phyloP scores from a whole-genome alignment of 2,797 vertebrate species.

The Cygnus olor region DNA sequence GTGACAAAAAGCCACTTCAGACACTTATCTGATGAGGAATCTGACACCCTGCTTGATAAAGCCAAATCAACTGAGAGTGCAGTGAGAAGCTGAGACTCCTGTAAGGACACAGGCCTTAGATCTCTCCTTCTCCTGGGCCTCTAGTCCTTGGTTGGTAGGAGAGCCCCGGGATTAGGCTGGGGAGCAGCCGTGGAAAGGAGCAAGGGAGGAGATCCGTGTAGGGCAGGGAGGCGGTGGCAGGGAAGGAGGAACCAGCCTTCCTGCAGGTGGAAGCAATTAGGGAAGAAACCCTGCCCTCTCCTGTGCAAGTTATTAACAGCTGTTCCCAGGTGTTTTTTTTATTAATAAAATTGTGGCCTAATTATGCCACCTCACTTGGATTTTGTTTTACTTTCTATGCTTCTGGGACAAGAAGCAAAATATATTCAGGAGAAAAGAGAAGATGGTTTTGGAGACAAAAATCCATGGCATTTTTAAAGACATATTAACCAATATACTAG shows the following conservation, averaged over 20 bases:
- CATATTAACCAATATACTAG: background rate
- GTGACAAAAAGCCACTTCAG: background rate
- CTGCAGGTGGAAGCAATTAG: slow-evolving; percentile 22
- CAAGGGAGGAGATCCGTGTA: background rate
- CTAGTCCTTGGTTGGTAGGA: background rate
- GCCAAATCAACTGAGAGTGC: background rate
- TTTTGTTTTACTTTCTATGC: slow-evolving; percentile 33
- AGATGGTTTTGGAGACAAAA: background rate
- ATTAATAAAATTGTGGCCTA: slow-evolving; percentile 62
- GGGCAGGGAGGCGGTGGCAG: background rate
- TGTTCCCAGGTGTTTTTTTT: slow-evolving; percentile 13
- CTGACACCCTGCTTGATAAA: background rate
- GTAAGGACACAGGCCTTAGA: background rate
- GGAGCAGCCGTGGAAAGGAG: background rate
- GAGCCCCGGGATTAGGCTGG: background rate
- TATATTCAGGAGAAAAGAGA: background rate
- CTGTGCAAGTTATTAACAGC: slow-evolving; percentile 35
- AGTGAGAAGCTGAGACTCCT: background rate
- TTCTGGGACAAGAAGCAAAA: slow-evolving; percentile 35
- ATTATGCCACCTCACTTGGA: slow-evolving; percentile 13
- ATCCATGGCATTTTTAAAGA: background rate
- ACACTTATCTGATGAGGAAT: background rate
- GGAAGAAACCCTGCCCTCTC: slow-evolving; percentile 24
- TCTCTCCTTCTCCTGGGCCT: background rate
- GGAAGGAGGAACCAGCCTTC: background rate